phyloP scores from a whole-genome alignment of 2,113 vertebrate genomes.

The Piprites chloris region DNA sequence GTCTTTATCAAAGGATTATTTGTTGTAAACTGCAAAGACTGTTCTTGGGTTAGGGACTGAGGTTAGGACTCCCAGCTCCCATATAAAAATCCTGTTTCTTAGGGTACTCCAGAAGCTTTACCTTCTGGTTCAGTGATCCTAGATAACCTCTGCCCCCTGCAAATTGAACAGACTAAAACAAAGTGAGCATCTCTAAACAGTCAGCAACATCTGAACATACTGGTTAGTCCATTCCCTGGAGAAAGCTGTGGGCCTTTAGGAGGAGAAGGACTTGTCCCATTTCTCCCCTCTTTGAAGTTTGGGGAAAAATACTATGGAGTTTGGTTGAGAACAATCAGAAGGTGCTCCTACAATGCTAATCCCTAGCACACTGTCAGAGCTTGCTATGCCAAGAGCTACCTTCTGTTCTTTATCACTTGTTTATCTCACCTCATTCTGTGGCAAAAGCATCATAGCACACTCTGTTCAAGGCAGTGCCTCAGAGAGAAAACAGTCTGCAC shows the following conservation, averaged over 20 bases:
- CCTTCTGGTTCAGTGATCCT: background rate
- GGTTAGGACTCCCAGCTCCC: background rate
- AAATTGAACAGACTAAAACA: background rate
- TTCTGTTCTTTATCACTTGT: background rate
- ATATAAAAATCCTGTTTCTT: background rate
- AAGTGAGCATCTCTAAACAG: background rate
- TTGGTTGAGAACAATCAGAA: background rate
- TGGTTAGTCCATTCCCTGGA: background rate
- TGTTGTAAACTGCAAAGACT: background rate
- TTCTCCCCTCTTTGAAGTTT: background rate
- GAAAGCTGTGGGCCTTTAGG: background rate
- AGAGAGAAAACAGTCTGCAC: background rate
- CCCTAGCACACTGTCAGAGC: background rate
- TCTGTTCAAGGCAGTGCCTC: background rate
- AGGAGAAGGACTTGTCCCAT: background rate
- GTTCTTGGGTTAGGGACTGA: background rate
- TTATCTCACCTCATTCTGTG: background rate
- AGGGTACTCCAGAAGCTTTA: background rate
- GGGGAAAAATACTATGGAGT: background rate
- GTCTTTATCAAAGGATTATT: background rate
- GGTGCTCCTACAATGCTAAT: background rate
- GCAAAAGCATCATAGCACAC: background rate
- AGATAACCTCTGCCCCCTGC: accelerated
- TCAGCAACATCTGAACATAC: background rate
- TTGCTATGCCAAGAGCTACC: background rate